Percentiles rank a stretch among this genome's conserved stretches.
phyloP scores from a whole-genome alignment of 2,113 vertebrate species.

The Brachirus orientalis region DNA sequence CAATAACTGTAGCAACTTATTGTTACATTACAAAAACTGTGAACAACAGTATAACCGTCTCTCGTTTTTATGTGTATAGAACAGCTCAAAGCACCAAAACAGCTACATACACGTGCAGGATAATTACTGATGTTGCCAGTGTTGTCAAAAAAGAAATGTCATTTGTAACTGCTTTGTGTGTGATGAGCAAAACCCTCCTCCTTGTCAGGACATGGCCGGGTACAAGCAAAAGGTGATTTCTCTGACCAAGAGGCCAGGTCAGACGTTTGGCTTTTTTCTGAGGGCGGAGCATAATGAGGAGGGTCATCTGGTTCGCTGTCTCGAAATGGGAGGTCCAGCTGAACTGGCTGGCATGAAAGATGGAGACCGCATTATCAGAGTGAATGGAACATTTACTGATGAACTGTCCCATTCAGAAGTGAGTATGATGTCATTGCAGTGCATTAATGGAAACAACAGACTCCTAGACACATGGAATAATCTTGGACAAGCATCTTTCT shows the following conservation, averaged over 20 bases:
- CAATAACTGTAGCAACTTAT: neutral
- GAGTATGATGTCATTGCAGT: slow-evolving; percentile 3
- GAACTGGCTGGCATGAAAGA: slow-evolving; percentile 90
- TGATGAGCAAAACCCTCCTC: neutral
- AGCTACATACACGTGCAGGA: too few species aligned
- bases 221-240: slow-evolving; percentile 85
- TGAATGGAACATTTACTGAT: slow-evolving; percentile 90
- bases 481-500: neutral
- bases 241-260: slow-evolving; percentile 83
- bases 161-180: slow-evolving; percentile 1
- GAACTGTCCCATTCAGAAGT: slow-evolving; percentile 88
- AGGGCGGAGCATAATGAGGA: slow-evolving; percentile 85
- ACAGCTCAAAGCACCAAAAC: too few species aligned
- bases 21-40: too few species aligned
- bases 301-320: slow-evolving; percentile 90
- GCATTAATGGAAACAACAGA: slow-evolving; percentile 13
- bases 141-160: neutral
- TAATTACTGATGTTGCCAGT: neutral
- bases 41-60: too few species aligned
- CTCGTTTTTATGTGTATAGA: too few species aligned
- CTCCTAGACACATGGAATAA: neutral
- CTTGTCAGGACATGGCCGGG: slow-evolving; percentile 83
- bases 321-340: slow-evolving; percentile 86
- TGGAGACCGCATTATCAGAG: slow-evolving; percentile 90
- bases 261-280: slow-evolving; percentile 91